phyloP scores from a whole-genome alignment of 2,888 invertebrate species.

The Hydriomena furcata region DNA sequence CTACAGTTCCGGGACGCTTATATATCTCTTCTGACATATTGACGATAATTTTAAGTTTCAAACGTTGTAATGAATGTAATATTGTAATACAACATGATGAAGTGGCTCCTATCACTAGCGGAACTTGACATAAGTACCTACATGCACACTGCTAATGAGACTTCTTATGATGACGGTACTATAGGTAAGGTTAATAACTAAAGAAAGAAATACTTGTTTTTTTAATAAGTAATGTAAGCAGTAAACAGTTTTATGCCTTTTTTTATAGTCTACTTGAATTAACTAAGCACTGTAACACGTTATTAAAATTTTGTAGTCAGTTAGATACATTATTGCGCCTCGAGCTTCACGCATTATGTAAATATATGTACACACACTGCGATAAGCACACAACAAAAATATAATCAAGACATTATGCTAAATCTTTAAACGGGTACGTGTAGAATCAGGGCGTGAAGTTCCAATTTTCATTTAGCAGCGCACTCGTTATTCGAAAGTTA shows the following conservation, averaged over 20 bases:
- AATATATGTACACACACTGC: conserved; percentile 55
- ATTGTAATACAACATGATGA: no score
- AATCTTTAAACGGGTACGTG: conserved; percentile 66
- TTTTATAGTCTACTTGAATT: conserved; percentile 63
- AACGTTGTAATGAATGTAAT: no score
- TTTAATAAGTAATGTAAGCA: conserved; percentile 55
- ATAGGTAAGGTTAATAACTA: conserved; percentile 38
- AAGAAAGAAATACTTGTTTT: conserved; percentile 50
- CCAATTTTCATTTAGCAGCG: conserved; percentile 64
- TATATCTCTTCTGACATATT: background rate
- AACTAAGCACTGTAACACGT: conserved; percentile 62
- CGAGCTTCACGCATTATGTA: conserved; percentile 58
- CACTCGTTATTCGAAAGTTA: conserved; percentile 64
- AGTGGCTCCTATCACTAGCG: no score
- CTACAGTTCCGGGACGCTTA: conserved; percentile 9
- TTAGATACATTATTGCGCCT: conserved; percentile 52
- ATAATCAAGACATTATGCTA: conserved; percentile 68
- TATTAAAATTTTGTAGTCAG: conserved; percentile 53
- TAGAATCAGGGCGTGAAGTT: conserved; percentile 66
- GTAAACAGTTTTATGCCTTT: conserved; percentile 62
- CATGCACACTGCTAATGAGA: background rate
- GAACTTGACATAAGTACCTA: no score
- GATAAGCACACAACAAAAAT: conserved; percentile 60
- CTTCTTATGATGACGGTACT: background rate
- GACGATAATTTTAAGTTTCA: background rate